These are phyloP conservation scores for Pogonomyrmex californicus DNA, from an alignment of 1,140 invertebrate species.

Conservation along the genomic window DNA sequence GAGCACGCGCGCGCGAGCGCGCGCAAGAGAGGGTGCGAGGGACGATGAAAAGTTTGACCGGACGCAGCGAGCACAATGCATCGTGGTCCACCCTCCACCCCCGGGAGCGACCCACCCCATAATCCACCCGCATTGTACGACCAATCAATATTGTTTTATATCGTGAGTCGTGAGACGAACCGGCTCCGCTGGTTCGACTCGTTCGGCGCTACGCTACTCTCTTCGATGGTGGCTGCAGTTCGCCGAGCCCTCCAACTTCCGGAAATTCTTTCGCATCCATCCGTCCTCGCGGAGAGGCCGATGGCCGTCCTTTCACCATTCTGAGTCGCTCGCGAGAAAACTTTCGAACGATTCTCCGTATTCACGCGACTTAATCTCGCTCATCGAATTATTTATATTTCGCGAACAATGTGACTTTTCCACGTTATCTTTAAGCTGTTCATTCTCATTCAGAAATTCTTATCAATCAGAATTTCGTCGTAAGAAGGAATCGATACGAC, in stretches of 20 bases:
- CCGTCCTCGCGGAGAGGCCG: constrained; percentile 8
- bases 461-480: too few species aligned
- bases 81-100: constrained; percentile 78
- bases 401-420: background rate
- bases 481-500: background rate
- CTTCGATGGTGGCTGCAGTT: constrained; percentile 65
- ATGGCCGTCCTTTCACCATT: constrained; percentile 56
- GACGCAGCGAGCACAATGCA: constrained; percentile 83
- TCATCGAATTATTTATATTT: constrained; percentile 10
- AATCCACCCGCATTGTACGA: constrained; percentile 81
- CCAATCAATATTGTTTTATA: constrained; percentile 85
- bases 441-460: background rate
- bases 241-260: constrained; percentile 23
- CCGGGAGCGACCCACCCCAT: constrained; percentile 78
- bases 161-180: constrained; percentile 78
- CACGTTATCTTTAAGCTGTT: background rate
- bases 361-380: background rate
- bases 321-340: constrained; percentile 15
- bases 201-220: constrained; percentile 72
- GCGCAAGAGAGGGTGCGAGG: constrained; percentile 71
- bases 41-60: constrained; percentile 85
- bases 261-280: constrained; percentile 64
- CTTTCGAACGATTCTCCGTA: background rate
- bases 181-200: constrained; percentile 70
- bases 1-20: constrained; percentile 48